Evolutionary conservation across 2,888 invertebrate species (phyloP).

Genomic region (Lasioglossum vierecki): DNA sequence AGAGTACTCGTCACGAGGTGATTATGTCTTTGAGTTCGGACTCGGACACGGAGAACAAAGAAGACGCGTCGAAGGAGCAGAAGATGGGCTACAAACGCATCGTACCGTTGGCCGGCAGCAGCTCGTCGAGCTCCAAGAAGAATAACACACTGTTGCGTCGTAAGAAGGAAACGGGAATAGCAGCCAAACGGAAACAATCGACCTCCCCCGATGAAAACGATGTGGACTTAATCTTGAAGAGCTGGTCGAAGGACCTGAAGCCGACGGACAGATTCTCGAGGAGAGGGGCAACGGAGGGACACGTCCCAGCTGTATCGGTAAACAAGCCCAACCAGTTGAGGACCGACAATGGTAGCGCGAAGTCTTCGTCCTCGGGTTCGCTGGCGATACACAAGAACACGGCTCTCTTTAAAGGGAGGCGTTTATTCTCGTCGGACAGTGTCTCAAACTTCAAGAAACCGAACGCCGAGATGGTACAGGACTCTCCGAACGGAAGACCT

Average conservation of each 20-base stretch:
- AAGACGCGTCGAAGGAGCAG: too few species aligned
- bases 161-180: neutral
- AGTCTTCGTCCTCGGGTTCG: neutral
- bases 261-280: neutral
- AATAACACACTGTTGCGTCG: neutral
- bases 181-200: conserved; percentile 31
- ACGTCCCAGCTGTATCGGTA: neutral
- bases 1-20: neutral
- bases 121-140: neutral
- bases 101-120: neutral
- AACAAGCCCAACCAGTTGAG: neutral
- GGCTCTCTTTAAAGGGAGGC: neutral
- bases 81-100: conserved; percentile 29
- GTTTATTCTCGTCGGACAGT: neutral
- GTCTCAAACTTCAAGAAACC: too few species aligned
- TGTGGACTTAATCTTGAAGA: conserved; percentile 14
- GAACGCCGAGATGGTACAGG: too few species aligned
- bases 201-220: conserved; percentile 6
- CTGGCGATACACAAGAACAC: neutral
- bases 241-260: conserved; percentile 20
- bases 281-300: conserved; percentile 6
- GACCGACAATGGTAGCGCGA: neutral
- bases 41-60: neutral
- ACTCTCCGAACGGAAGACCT: neutral
- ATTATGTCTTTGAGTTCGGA: neutral